phyloP scores from a whole-genome alignment of 1,140 invertebrate genomes.

The Drosophila eugracilis region DNA sequence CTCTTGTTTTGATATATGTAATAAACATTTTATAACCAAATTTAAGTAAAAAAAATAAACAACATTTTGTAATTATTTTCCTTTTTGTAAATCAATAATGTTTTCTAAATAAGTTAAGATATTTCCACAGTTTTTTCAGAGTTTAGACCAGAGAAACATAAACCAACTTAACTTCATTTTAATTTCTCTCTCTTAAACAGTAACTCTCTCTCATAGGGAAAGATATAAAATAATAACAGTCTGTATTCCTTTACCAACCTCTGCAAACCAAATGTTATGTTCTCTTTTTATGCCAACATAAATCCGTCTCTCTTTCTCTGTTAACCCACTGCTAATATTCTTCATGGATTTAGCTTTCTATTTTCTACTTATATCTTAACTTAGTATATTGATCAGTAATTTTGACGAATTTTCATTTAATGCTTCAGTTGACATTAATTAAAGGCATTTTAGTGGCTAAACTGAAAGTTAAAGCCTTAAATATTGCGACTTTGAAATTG shows the following conservation, averaged over 20 bases:
- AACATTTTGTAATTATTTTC: too few species aligned
- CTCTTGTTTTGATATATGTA: too few species aligned
- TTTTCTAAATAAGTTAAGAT: too few species aligned
- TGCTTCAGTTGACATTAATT: slow-evolving; percentile 33
- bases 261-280: not conserved
- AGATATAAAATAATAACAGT: too few species aligned
- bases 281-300: not conserved
- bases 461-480: slow-evolving; percentile 8
- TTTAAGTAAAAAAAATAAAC: too few species aligned
- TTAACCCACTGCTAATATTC: not conserved
- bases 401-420: slow-evolving; percentile 41
- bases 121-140: too few species aligned
- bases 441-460: not conserved
- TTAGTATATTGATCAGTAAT: slow-evolving; percentile 3
- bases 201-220: too few species aligned
- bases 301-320: slow-evolving; percentile 7
- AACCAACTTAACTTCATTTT: not conserved
- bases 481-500: slow-evolving; percentile 8
- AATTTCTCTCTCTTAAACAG: not conserved
- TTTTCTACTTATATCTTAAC: not conserved
- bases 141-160: too few species aligned
- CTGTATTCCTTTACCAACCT: too few species aligned
- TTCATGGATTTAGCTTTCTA: too few species aligned
- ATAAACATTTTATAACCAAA: too few species aligned
- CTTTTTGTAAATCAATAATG: too few species aligned